Conservation (phyloP, 2,888 invertebrate species). For the Seira ritae region DNA sequence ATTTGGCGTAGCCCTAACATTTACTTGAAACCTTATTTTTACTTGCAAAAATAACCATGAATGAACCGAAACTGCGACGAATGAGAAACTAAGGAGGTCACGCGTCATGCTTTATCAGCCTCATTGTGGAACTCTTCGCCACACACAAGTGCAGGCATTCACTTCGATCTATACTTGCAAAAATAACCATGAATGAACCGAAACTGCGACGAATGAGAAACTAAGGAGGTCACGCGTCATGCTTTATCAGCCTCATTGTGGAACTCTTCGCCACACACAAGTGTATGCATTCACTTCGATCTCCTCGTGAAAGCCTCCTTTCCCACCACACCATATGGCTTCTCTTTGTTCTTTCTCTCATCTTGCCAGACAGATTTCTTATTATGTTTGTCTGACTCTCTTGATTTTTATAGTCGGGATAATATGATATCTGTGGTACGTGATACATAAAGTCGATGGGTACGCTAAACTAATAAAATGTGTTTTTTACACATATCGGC, state of each 20-base stretch:
- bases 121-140: conserved; percentile 49
- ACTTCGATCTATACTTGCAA: too few relatives aligned
- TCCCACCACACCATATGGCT: conserved; percentile 2
- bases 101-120: conserved; percentile 63
- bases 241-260: conserved; percentile 62
- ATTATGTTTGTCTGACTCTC: background rate
- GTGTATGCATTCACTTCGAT: background rate
- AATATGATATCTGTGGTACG: too few relatives aligned
- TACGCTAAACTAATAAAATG: background rate
- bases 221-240: conserved; percentile 68
- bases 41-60: too few relatives aligned
- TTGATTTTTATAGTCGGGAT: background rate
- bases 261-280: conserved; percentile 39
- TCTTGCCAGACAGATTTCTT: too few relatives aligned
- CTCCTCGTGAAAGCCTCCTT: background rate
- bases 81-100: conserved; percentile 70
- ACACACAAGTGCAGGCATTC: background rate
- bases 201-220: conserved; percentile 65
- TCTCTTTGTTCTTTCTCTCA: background rate
- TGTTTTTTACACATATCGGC: background rate
- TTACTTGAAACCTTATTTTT: too few relatives aligned
- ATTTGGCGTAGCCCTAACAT: too few relatives aligned
- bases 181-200: conserved; percentile 42
- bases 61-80: conserved; percentile 62
- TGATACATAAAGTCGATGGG: background rate